Evolutionary conservation across 2,113 vertebrate species (phyloP), one percentile per base, ranked within the genome.

Genomic region (Poeciliopsis retropinna): DNA sequence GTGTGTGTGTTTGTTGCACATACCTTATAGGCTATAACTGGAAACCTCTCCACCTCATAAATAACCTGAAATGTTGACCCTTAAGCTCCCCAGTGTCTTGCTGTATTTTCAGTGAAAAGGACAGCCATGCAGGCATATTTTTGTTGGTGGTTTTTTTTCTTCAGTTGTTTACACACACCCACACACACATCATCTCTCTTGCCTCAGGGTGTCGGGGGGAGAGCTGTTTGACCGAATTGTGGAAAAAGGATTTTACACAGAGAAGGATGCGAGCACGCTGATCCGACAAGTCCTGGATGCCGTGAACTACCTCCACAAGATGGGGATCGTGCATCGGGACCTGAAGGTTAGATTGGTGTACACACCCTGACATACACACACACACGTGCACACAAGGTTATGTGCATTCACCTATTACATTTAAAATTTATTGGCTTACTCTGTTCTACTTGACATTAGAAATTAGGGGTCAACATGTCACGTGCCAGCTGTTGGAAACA

Each of bases 231-330:
- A 91, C 82, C 76, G 90, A 8, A 92, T 92, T 3, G 90, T 92
- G 60, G 91, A 92, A 34, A 92, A 92, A 67, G 91, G 91, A 51
- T 92, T 92, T 67, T 92, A 92, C 81, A 91, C 91, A 0, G 91
- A 91, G 75, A 91, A 91, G 68, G 90, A 92, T n/a, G 91, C 91
- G 0, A 91, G 91, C 73, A 86, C 90, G 5, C 70, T 92, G 67
- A 91, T 91, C 70, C 75, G 88, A 27, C 90, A 92, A 65, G 91
- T 92, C 29, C 82, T 91, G 85, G 90, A 92, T 0, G 91, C 91
- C 1, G 90, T 91, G 0, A 86, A 90, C 86, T 92, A 91, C 75
- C 86, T 91, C 75, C 91, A 92, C 85, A 89, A 64, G 80, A 85
- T 90, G 91, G 90, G 88, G 30, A 90, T 92, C 1, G 90, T 92